A percentile compares a stretch with the other conserved stretches of the same genome.
Conservation (phyloP, 2,888 invertebrate genomes). For the Tenodera sinensis region DNA sequence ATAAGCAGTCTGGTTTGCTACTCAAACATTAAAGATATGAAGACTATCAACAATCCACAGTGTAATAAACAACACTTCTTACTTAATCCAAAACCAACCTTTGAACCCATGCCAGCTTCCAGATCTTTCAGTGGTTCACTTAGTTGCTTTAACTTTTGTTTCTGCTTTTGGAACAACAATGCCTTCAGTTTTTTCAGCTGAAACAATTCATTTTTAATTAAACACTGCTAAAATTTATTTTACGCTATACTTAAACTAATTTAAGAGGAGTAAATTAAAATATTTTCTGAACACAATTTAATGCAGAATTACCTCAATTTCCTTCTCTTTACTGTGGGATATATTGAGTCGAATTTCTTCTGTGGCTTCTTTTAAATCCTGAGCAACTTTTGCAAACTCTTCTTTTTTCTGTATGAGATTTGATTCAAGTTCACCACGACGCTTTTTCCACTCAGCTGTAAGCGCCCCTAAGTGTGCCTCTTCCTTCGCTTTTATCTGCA, state of each 20-base stretch:
- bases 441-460: constrained; percentile 56
- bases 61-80: too few relatives aligned
- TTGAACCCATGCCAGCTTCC: constrained; percentile 56
- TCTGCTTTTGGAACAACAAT: constrained; percentile 57
- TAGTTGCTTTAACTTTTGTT: constrained; percentile 55
- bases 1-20: too few relatives aligned
- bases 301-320: not conserved
- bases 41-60: too few relatives aligned
- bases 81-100: constrained; percentile 39
- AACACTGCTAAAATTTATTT: not conserved
- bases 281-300: not conserved
- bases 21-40: too few relatives aligned
- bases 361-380: constrained; percentile 57
- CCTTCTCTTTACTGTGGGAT: not conserved
- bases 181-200: constrained; percentile 43
- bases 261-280: constrained; percentile 32
- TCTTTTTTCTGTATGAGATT: constrained; percentile 57
- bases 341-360: constrained; percentile 50
- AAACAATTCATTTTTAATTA: not conserved
- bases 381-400: constrained; percentile 58
- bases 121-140: constrained; percentile 56
- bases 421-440: constrained; percentile 53
- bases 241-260: constrained; percentile 45
- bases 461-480: constrained; percentile 44
- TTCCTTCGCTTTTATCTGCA: constrained; percentile 33